Percentiles rank a stretch among this genome's conserved stretches.
Conservation (phyloP, 92 coral and sea anemone species). For the Zoanthus sansibaricus region DNA sequence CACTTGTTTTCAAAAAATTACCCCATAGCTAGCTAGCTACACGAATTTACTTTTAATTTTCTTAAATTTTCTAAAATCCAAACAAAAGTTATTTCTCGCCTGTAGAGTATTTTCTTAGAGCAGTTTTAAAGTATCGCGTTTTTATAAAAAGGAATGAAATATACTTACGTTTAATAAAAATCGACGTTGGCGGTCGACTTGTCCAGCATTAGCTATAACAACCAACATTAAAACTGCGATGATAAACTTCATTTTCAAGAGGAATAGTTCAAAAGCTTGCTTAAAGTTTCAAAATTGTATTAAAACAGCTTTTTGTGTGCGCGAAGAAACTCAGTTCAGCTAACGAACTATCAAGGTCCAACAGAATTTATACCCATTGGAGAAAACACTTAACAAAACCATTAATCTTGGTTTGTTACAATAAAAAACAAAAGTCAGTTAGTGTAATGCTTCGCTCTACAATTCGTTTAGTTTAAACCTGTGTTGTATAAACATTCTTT, state of each 20-base stretch:
- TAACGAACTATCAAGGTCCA: not conserved
- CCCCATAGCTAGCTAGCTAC: too few species aligned
- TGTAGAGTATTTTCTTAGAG: too few species aligned
- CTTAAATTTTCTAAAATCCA: too few species aligned
- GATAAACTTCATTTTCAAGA: not conserved
- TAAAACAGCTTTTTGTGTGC: not conserved
- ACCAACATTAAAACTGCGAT: not conserved
- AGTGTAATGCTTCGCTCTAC: not conserved
- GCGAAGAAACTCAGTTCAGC: not conserved
- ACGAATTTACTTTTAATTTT: too few species aligned
- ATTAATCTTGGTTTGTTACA: not conserved
- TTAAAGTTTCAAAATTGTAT: not conserved
- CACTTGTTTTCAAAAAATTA: too few species aligned
- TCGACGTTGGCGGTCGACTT: constrained; percentile 17
- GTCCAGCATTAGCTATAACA: not conserved
- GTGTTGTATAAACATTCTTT: not conserved
- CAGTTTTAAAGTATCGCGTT: too few species aligned
- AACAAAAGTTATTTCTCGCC: too few species aligned
- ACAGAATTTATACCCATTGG: not conserved
- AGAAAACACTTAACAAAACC: not conserved
- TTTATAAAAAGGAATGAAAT: too few species aligned
- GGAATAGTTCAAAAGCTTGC: too few species aligned
- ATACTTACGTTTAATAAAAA: constrained; percentile 14
- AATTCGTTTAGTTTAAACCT: not conserved
- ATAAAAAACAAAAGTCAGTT: not conserved